Percentiles rank a stretch among this genome's conserved stretches.
Evolutionary conservation across 2,888 invertebrate species (phyloP).

Genomic region (Subacronicta megacephala): DNA sequence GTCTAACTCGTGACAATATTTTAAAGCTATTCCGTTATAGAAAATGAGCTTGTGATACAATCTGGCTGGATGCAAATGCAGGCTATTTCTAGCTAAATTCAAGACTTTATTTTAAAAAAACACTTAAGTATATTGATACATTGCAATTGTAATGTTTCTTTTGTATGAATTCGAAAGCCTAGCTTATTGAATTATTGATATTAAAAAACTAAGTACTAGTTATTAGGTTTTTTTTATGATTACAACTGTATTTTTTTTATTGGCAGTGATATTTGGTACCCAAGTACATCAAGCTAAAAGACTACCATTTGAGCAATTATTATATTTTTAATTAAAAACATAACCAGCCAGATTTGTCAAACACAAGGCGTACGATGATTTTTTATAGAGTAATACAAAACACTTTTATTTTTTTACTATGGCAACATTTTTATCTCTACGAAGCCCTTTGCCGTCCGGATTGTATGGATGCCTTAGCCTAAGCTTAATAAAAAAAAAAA

Average conservation of each 20-base stretch:
- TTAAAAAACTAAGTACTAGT: constrained; percentile 31
- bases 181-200: constrained; percentile 18
- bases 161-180: constrained; percentile 16
- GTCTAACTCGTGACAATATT: constrained; percentile 83
- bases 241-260: constrained; percentile 8
- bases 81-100: constrained; percentile 14
- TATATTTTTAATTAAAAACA: constrained; percentile 16
- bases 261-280: constrained; percentile 47
- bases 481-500: constrained; percentile 71
- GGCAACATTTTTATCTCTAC: constrained; percentile 81
- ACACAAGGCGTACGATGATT: constrained; percentile 47
- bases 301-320: constrained; percentile 48
- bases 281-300: constrained; percentile 33
- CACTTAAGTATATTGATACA: too few relatives aligned
- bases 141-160: constrained; percentile 6
- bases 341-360: constrained; percentile 55
- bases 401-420: constrained; percentile 77
- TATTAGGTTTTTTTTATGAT: constrained; percentile 14
- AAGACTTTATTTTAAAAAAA: constrained; percentile 1
- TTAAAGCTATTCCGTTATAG: constrained; percentile 82
- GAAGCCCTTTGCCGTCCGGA: constrained; percentile 66
- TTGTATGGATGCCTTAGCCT: constrained; percentile 76
- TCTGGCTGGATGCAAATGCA: constrained; percentile 39
- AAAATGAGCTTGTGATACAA: constrained; percentile 54
- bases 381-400: constrained; percentile 62